Conservation (phyloP, 2,888 invertebrate species). For the Ptychoptera albimana region DNA sequence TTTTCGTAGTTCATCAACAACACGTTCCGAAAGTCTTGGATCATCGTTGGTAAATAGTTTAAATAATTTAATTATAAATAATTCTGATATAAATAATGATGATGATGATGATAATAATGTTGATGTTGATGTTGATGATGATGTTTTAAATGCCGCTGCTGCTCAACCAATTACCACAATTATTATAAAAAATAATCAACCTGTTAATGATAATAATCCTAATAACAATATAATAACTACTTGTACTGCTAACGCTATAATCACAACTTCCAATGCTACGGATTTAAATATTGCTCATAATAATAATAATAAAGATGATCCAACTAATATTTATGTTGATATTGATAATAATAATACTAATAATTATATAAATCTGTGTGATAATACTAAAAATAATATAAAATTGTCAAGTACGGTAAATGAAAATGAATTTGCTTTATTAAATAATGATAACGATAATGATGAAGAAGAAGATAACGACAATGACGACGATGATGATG, state of each 20-base stretch:
- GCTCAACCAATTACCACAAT: background rate
- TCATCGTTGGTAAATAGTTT: conserved; percentile 31
- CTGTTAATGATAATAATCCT: background rate
- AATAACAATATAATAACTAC: too few relatives aligned
- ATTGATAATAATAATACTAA: conserved; percentile 6
- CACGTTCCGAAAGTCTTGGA: conserved; percentile 27
- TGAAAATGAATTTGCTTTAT: background rate
- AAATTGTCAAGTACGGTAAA: background rate
- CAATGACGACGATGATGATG: background rate
- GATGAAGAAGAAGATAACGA: background rate
- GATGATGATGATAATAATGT: background rate
- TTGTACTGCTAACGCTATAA: too few relatives aligned
- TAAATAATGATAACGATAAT: conserved; percentile 1
- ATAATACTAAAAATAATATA: conserved; percentile 4
- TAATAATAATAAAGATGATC: background rate
- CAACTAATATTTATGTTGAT: conserved; percentile 8
- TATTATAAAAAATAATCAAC: too few relatives aligned
- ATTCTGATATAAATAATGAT: background rate
- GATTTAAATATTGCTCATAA: too few relatives aligned
- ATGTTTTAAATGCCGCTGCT: conserved; percentile 1
- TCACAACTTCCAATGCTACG: too few relatives aligned
- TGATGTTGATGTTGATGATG: conserved; percentile 4
- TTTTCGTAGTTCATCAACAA: conserved; percentile 11
- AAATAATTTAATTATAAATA: conserved; percentile 7
- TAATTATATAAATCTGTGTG: conserved; percentile 4